These are phyloP conservation scores for Adelosebastes latens DNA, from an alignment of 2,797 vertebrate genomes.

Conservation along the genomic window DNA sequence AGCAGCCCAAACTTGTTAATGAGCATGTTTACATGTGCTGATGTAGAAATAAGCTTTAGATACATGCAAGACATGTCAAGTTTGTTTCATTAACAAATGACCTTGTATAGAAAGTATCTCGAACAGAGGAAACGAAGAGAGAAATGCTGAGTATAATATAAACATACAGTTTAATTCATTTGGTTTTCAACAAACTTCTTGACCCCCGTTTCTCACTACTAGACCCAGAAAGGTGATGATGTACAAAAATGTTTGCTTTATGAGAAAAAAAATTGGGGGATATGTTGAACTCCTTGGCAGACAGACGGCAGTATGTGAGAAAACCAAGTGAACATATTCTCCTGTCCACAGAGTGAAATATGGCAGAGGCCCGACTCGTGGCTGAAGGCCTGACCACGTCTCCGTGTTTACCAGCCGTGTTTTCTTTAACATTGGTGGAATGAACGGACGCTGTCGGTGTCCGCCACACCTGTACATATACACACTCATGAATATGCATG, in stretches of 20 bases:
- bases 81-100: conserved; percentile 12
- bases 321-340: conserved; percentile 40
- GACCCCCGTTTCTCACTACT: conserved; percentile 1
- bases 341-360: conserved; percentile 17
- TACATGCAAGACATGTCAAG: neutral
- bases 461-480: conserved; percentile 30
- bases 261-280: neutral
- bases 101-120: neutral
- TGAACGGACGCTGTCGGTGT: neutral
- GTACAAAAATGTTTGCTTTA: conserved; percentile 35
- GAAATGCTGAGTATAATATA: neutral
- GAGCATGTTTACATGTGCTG: conserved; percentile 25
- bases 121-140: neutral
- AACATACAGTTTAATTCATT: conserved; percentile 6
- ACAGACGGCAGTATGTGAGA: conserved; percentile 40
- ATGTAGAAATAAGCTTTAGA: conserved; percentile 18
- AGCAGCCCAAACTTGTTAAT: conserved; percentile 33
- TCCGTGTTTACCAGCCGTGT: conserved; percentile 56
- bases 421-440: conserved; percentile 52
- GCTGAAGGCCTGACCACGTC: conserved; percentile 18
- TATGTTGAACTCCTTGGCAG: conserved; percentile 42
- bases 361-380: neutral
- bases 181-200: conserved; percentile 28
- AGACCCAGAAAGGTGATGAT: conserved; percentile 22
- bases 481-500: neutral